These are phyloP conservation scores for Atlantisia rogersi DNA, from an alignment of 2,113 vertebrate species.

Conservation along the genomic window DNA sequence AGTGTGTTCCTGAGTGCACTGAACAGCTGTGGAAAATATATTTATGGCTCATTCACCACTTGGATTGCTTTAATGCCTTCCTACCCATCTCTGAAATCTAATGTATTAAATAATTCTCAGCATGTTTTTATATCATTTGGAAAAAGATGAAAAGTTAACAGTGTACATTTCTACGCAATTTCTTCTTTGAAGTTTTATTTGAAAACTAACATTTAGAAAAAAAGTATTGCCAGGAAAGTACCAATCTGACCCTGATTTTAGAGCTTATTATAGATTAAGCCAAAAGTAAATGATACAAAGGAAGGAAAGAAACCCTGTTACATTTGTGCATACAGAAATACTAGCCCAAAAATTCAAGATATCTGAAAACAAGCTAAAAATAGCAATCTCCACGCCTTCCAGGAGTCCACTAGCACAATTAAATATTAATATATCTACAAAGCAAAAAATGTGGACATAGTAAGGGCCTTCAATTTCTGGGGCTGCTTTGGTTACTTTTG, in stretches of 20 bases:
- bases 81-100: slow-evolving; percentile 5
- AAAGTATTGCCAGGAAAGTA: background rate
- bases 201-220: background rate
- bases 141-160: slow-evolving; percentile 15
- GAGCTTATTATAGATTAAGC: slow-evolving; percentile 4
- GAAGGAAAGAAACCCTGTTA: background rate
- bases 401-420: background rate
- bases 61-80: slow-evolving; percentile 28
- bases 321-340: background rate
- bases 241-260: background rate
- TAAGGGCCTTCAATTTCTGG: background rate
- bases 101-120: slow-evolving; percentile 24
- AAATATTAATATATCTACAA: background rate
- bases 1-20: slow-evolving; percentile 4
- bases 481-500: background rate
- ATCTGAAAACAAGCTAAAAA: background rate
- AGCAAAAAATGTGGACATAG: background rate
- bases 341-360: background rate
- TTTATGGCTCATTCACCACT: slow-evolving; percentile 33
- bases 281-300: background rate
- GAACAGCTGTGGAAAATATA: slow-evolving; percentile 38
- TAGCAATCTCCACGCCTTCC: background rate
- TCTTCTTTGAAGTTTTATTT: background rate
- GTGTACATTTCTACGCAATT: background rate
- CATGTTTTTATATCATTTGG: background rate